Evolutionary conservation across 2,113 vertebrate genomes (phyloP).

Genomic region (Semnornis frantzii): DNA sequence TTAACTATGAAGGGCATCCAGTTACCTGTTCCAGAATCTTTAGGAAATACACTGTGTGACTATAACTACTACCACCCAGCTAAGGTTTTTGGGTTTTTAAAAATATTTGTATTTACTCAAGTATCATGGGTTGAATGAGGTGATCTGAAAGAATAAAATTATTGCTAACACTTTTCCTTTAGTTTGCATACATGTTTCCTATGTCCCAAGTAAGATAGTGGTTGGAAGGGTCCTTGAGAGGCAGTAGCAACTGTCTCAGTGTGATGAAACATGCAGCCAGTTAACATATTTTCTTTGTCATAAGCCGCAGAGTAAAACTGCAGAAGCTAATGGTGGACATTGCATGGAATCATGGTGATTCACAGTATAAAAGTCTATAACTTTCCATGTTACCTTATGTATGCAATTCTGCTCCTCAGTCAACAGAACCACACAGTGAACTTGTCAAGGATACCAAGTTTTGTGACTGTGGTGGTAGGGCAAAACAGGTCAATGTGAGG

Average conservation of each 20-base stretch:
- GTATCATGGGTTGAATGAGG: not conserved
- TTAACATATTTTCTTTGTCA: not conserved
- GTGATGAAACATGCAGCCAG: not conserved
- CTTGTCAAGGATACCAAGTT: not conserved
- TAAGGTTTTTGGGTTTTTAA: not conserved
- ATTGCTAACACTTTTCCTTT: not conserved
- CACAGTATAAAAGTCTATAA: not conserved
- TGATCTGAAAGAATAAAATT: not conserved
- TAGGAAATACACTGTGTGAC: not conserved
- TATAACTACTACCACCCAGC: fast-evolving
- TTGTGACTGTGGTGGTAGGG: too few species aligned
- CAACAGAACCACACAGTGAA: not conserved
- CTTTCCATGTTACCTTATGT: fast-evolving
- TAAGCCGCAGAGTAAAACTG: not conserved
- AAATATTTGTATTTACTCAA: not conserved
- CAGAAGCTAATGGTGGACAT: not conserved
- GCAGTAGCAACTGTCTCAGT: not conserved
- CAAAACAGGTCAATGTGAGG: too few species aligned
- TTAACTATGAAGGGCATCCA: not conserved
- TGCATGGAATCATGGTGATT: not conserved
- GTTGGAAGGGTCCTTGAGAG: not conserved
- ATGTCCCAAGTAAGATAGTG: not conserved
- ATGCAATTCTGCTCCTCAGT: not conserved
- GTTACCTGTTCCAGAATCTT: not conserved
- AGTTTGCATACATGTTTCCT: not conserved